Base-by-base conservation (phyloP, 2,113 vertebrate species). In the Paralichthys olivaceus region DNA sequence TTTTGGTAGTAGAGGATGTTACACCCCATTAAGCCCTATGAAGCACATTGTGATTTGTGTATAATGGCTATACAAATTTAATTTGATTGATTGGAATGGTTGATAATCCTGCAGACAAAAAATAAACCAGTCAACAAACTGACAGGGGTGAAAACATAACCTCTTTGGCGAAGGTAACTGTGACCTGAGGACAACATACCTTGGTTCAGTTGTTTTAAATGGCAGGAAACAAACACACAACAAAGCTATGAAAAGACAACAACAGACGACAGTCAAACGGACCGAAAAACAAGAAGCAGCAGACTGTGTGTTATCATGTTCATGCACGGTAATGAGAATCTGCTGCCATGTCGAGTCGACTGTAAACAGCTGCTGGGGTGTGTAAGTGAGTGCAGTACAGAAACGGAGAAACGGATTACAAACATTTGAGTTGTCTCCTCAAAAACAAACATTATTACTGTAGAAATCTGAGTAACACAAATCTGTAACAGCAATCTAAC, bases 281-380 rank as follows among this genome's bases (percentile, higher is more conserved):
- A n/a, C 23, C 29, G 20, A 58, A 51, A 67, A 66, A 60, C 45
- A 15, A 19, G 59, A 26, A 20, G 56, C 45, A 49, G 14, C 15
- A 4, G 45, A 49, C 45, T 61, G 70, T 40, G 23, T 47, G 25
- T 22, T 40, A 58, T 47, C 56, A 34, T 63, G 57, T 43, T 34
- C 70, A 80, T 53, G 43, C 45, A 77, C 19, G 34, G 20, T 68
- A 26, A 56, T 56, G 61, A 69, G 19, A 62, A 25, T 64, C 43
- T 68, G 5, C 61, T 58, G 57, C 37, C 57, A 43, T 51, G n/a
- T 64, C 23, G 73, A 72, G 13, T 2, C 11, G 34, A 72, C 22
- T 29, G 37, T 53, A 22, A 54, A 70, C 57, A 64, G 32, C 34
- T 59, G 28, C 45, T 63, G 51, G 53, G 69, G 55, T 69, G 45